A percentile compares a stretch with the other conserved stretches of the same genome.
Evolutionary conservation across 1,140 invertebrate genomes (phyloP).

Genomic region (Heterodera carotae): DNA sequence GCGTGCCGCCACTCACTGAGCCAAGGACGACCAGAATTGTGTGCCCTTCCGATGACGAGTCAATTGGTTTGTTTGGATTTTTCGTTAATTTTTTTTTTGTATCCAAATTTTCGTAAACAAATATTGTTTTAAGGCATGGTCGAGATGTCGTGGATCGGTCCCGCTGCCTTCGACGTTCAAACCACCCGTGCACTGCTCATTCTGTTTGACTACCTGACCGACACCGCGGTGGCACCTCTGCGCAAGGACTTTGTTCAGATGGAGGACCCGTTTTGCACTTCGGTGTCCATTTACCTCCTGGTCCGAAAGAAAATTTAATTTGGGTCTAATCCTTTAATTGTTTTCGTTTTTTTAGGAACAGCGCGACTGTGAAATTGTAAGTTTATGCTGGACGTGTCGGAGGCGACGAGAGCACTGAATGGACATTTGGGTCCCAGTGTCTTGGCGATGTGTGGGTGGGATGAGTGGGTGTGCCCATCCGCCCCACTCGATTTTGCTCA

Average conservation of each 20-base stretch:
- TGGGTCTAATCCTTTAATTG: not conserved
- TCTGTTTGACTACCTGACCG: conserved; percentile 72
- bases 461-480: no score
- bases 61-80: conserved; percentile 64
- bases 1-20: conserved; percentile 71
- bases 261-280: conserved; percentile 78
- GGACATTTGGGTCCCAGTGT: no score
- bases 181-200: conserved; percentile 28
- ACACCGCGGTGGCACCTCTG: conserved; percentile 80
- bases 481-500: no score
- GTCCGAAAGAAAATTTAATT: not conserved
- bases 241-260: conserved; percentile 82
- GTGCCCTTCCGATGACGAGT: conserved; percentile 83
- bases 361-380: conserved; percentile 69
- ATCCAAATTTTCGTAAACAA: not conserved
- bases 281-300: conserved; percentile 70
- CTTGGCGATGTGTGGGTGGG: no score
- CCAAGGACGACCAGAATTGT: conserved; percentile 64
- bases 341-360: not conserved
- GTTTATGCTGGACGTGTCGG: no score
- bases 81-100: no score
- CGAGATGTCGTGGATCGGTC: conserved; percentile 80
- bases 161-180: conserved; percentile 66
- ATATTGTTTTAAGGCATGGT: conserved; percentile 72
- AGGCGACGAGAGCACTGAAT: no score